These are phyloP conservation scores for Ectemnius lituratus DNA, from an alignment of 2,888 invertebrate genomes.

Conservation along the genomic window DNA sequence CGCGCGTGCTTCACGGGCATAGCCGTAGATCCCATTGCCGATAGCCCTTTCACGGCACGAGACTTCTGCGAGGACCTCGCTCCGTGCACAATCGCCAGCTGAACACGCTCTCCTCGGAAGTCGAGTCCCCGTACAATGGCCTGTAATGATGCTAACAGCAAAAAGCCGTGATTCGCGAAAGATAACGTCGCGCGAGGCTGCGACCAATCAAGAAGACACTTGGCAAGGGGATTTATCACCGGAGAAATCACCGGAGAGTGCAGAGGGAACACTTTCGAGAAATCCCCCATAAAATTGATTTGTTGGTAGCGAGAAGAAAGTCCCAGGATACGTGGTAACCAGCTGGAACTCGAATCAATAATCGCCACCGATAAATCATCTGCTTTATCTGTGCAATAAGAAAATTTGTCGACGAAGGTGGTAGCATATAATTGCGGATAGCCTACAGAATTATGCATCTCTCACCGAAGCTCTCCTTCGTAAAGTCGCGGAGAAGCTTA, in stretches of 20 bases:
- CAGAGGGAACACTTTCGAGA: too few relatives aligned
- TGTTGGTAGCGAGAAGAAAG: too few relatives aligned
- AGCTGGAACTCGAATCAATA: too few relatives aligned
- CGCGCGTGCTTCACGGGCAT: slow-evolving; percentile 42
- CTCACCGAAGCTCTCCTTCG: background rate
- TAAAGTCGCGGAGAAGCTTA: background rate
- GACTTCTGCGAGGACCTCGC: slow-evolving; percentile 42
- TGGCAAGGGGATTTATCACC: background rate
- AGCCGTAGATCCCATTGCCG: slow-evolving; percentile 34
- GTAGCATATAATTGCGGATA: background rate
- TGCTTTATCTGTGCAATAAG: too few relatives aligned
- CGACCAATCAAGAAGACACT: background rate
- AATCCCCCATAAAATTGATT: too few relatives aligned
- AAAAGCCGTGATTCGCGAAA: background rate
- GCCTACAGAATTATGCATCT: background rate
- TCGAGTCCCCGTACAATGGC: background rate
- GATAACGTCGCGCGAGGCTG: background rate
- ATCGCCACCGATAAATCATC: too few relatives aligned
- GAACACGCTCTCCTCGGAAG: background rate
- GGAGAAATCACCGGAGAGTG: background rate
- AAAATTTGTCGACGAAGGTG: background rate
- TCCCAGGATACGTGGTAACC: too few relatives aligned
- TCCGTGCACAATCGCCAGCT: background rate
- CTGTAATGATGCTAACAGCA: slow-evolving; percentile 3
- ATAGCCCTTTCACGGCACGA: slow-evolving; percentile 29